A percentile compares a stretch with the other conserved stretches of the same genome.
Conservation (phyloP, 53 echinoderm and acorn worm species). For the Mesocentrotus franciscanus region DNA sequence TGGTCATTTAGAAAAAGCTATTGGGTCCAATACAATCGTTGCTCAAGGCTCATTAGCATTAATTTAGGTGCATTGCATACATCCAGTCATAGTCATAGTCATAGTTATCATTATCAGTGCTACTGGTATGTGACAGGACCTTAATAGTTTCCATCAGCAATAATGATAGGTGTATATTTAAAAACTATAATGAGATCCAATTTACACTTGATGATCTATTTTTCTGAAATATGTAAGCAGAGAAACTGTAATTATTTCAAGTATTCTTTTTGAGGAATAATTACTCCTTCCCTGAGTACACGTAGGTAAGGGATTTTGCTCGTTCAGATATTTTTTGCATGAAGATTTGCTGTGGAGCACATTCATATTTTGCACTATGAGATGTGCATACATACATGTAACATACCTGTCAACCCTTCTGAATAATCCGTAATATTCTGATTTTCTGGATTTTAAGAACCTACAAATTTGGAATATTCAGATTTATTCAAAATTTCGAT, state of each 20-base stretch:
- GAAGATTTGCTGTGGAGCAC: slow-evolving; percentile 34
- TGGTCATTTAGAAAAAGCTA: too few species aligned
- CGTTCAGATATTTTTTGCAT: not conserved
- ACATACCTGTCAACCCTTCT: too few species aligned
- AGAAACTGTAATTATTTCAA: not conserved
- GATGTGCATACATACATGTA: not conserved
- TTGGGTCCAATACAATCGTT: too few species aligned
- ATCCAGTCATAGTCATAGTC: too few species aligned
- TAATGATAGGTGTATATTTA: not conserved
- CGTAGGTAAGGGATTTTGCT: not conserved
- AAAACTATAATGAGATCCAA: not conserved
- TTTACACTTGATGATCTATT: not conserved
- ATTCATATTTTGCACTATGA: not conserved
- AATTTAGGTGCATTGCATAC: too few species aligned
- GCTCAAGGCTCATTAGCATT: too few species aligned
- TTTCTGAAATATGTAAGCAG: not conserved
- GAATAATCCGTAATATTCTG: too few species aligned
- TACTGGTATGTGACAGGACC: too few species aligned
- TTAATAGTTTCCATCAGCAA: not conserved
- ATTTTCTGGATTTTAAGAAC: too few species aligned
- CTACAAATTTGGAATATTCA: too few species aligned
- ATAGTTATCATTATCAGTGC: too few species aligned
- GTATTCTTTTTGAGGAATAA: not conserved
- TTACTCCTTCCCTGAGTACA: not conserved
- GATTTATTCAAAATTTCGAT: too few species aligned